A percentile compares a stretch with the other conserved stretches of the same genome.
Conservation (phyloP, 2,888 invertebrate species). For the Cremastinae sp. region DNA sequence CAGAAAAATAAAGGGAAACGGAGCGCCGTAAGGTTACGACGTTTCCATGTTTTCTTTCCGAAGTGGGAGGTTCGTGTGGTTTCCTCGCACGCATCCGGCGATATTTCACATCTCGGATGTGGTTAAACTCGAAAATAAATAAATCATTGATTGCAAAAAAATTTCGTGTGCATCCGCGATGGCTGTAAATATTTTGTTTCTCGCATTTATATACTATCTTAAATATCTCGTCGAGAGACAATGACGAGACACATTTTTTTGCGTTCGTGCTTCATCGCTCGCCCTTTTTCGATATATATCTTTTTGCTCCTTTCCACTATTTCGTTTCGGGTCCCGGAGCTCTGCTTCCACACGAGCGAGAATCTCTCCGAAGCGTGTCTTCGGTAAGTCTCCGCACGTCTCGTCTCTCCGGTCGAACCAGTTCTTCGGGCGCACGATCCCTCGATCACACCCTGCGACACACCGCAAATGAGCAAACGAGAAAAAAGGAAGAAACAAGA, state of each 20-base stretch:
- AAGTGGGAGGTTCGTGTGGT: not conserved
- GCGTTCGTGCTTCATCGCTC: too few species aligned
- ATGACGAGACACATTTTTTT: too few species aligned
- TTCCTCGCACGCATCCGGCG: not conserved
- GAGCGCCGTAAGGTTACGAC: too few species aligned
- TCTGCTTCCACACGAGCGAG: conserved; percentile 16
- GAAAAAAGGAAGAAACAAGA: too few species aligned
- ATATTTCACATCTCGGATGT: too few species aligned
- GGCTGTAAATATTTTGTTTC: too few species aligned
- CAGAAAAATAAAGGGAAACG: not conserved
- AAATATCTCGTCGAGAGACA: too few species aligned
- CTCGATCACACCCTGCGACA: conserved; percentile 54
- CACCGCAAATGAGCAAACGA: not conserved
- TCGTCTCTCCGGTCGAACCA: conserved; percentile 50
- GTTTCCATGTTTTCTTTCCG: not conserved
- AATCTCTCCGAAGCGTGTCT: conserved; percentile 47
- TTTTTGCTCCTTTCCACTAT: not conserved
- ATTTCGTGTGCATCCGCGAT: too few species aligned
- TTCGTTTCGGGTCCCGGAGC: conserved; percentile 12
- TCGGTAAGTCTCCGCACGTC: conserved; percentile 47
- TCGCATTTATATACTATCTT: too few species aligned
- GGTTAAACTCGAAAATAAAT: too few species aligned
- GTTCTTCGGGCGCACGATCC: conserved; percentile 55
- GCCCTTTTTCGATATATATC: conserved; percentile 7
- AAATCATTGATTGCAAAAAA: too few species aligned